Evolutionary conservation across 2,113 vertebrate genomes (phyloP).

Genomic region (Daboia siamensis): DNA sequence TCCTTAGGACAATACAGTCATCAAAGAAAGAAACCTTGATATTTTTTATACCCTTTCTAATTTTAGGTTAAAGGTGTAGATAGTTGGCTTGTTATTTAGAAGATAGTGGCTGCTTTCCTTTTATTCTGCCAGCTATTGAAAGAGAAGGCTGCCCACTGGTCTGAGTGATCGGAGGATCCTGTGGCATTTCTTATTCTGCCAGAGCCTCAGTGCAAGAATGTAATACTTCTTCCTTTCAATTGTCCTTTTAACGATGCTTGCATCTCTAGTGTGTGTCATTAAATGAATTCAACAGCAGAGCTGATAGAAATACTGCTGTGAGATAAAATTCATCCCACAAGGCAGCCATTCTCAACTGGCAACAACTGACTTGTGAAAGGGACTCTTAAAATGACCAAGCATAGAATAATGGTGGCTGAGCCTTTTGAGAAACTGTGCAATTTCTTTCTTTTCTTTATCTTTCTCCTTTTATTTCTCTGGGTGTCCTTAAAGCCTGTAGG

Average conservation of each 20-base stretch:
- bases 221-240: background rate
- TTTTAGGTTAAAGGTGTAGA: conserved; percentile 18
- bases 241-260: background rate
- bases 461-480: background rate
- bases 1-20: background rate
- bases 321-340: conserved; percentile 7
- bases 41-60: background rate
- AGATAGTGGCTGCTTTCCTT: background rate
- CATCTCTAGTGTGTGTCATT: conserved; percentile 27
- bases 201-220: background rate
- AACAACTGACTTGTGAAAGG: conserved; percentile 30
- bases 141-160: background rate
- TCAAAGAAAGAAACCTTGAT: background rate
- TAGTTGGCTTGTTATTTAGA: background rate
- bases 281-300: conserved; percentile 32
- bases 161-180: background rate
- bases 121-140: conserved; percentile 16
- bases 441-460: conserved; percentile 12
- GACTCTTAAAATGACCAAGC: conserved; percentile 13
- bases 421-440: conserved; percentile 2
- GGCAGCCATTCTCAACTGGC: conserved; percentile 3
- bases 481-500: background rate
- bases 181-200: conserved; percentile 14
- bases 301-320: conserved; percentile 1
- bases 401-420: background rate